These are phyloP conservation scores for Oreocharis arfaki DNA, from an alignment of 2,113 vertebrate species.

Conservation along the genomic window DNA sequence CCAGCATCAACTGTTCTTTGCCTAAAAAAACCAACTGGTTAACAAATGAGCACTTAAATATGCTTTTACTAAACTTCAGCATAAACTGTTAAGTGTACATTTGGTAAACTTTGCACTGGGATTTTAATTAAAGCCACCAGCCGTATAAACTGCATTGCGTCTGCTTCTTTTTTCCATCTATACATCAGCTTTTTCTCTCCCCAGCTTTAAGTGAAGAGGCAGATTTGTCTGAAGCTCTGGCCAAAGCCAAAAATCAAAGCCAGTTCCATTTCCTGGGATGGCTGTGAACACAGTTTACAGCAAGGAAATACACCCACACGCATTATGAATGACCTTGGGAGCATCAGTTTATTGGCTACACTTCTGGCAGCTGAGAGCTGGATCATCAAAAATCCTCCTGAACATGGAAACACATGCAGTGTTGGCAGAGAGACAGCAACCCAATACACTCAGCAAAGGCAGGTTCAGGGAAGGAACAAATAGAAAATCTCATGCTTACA, in stretches of 20 bases:
- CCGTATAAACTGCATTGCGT: neutral
- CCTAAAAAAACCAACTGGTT: neutral
- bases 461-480: neutral
- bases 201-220: neutral
- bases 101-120: neutral
- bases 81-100: neutral
- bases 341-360: neutral
- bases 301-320: neutral
- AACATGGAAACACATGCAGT: neutral
- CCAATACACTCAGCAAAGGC: neutral
- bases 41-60: neutral
- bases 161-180: neutral
- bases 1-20: neutral
- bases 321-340: neutral
- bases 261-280: slow-evolving; percentile 16
- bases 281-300: neutral
- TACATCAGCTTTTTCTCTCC: neutral
- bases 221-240: slow-evolving; percentile 3
- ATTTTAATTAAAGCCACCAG: slow-evolving; percentile 17
- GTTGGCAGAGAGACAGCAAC: neutral
- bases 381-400: slow-evolving; percentile 17
- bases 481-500: neutral
- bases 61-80: neutral
- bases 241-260: slow-evolving; percentile 17
- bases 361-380: slow-evolving; percentile 7